Evolutionary conservation across 2,888 invertebrate species (phyloP).

Genomic region (Himalopsyche kuldschensis): DNA sequence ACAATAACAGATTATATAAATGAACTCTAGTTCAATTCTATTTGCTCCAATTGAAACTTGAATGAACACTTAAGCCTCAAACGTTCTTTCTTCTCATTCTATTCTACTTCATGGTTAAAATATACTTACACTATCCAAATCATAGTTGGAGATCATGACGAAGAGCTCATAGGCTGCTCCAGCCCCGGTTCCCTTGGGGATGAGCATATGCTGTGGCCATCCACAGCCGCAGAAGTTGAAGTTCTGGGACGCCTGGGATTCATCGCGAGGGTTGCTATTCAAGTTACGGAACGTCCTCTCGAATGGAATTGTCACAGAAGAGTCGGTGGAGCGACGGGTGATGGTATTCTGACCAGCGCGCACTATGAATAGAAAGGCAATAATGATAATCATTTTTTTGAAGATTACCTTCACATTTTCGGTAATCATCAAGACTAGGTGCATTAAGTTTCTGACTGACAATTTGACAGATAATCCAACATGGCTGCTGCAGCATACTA

Average conservation of each 20-base stretch:
- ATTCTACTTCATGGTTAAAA: too few species aligned
- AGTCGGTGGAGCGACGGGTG: conserved; percentile 56
- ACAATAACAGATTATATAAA: too few species aligned
- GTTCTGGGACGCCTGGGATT: conserved; percentile 42
- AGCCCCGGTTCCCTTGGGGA: conserved; percentile 59
- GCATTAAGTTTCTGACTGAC: too few species aligned
- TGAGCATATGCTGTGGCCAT: conserved; percentile 64
- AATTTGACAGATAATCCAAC: too few species aligned
- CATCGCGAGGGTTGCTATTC: conserved; percentile 24
- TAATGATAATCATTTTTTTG: too few species aligned
- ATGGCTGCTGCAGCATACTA: too few species aligned
- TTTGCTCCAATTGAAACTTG: too few species aligned
- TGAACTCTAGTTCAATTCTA: too few species aligned
- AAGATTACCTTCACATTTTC: too few species aligned
- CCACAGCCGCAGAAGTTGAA: conserved; percentile 68
- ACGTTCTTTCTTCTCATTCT: too few species aligned
- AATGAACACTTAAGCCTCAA: too few species aligned
- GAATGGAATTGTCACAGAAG: conserved; percentile 64
- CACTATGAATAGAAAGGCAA: neutral
- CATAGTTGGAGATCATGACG: conserved; percentile 62
- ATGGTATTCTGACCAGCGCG: conserved; percentile 55
- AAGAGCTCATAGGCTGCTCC: conserved; percentile 60
- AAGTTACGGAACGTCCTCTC: conserved; percentile 61
- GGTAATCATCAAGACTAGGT: too few species aligned
- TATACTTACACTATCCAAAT: conserved; percentile 52